These are phyloP conservation scores for Dusona sp. DNA, from an alignment of 2,888 invertebrate species.

Conservation along the genomic window DNA sequence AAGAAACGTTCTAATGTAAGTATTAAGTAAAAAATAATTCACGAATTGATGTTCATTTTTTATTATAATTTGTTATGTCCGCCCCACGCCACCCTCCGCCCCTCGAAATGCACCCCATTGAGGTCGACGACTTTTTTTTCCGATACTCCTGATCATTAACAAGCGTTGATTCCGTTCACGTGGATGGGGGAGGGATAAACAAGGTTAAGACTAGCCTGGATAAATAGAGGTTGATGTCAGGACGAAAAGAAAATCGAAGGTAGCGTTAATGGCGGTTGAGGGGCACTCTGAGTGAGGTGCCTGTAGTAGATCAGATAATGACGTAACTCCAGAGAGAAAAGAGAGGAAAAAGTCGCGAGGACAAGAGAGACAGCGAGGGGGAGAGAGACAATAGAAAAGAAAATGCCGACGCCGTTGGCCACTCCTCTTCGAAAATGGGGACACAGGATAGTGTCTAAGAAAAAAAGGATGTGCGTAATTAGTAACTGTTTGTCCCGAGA, in stretches of 20 bases:
- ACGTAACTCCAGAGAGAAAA: conserved; percentile 53
- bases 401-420: conserved; percentile 41
- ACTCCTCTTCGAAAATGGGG: conserved; percentile 3
- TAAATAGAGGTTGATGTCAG: conserved; percentile 12
- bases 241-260: conserved; percentile 25
- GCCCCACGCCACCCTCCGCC: not conserved
- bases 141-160: not conserved
- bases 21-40: too few species aligned
- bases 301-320: conserved; percentile 59
- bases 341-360: not conserved
- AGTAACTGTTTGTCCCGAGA: conserved; percentile 63
- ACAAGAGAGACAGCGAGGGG: not conserved
- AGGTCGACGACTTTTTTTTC: not conserved
- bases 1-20: not conserved
- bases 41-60: not conserved
- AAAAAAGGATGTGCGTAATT: conserved; percentile 61
- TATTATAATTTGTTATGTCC: not conserved
- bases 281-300: conserved; percentile 35
- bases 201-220: not conserved
- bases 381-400: not conserved
- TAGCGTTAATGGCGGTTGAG: conserved; percentile 56
- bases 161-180: not conserved
- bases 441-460: conserved; percentile 37
- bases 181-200: conserved; percentile 23
- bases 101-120: not conserved